A percentile compares a stretch with the other conserved stretches of the same genome.
Evolutionary conservation across 2,797 vertebrate species (phyloP).

Genomic region (Aeoliscus strigatus): DNA sequence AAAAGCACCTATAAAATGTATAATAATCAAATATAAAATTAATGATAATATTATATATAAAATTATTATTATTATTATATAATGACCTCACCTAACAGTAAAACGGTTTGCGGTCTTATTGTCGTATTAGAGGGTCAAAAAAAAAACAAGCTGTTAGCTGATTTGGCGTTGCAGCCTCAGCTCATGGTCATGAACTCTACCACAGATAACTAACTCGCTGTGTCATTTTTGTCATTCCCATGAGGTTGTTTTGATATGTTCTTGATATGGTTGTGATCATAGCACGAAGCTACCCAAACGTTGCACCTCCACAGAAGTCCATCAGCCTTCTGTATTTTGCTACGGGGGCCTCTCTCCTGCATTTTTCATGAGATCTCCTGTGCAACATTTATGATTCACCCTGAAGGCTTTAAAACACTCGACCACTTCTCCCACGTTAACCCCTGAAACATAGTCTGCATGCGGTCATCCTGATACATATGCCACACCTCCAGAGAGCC

Average conservation of each 20-base stretch:
- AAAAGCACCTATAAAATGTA: too few relatives aligned
- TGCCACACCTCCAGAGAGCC: too few relatives aligned
- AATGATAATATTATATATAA: too few relatives aligned
- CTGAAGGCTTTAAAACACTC: slow-evolving; percentile 67
- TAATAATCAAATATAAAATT: too few relatives aligned
- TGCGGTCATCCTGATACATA: slow-evolving; percentile 21
- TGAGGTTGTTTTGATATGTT: slow-evolving; percentile 30
- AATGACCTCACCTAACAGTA: too few relatives aligned
- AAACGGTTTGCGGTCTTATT: too few relatives aligned
- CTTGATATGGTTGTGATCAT: slow-evolving; percentile 47
- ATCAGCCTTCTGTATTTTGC: slow-evolving; percentile 58
- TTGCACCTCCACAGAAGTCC: slow-evolving; percentile 52
- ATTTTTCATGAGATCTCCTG: slow-evolving; percentile 69
- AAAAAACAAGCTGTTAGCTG: too few relatives aligned
- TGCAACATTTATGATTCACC: slow-evolving; percentile 74
- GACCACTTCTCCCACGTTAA: slow-evolving; percentile 51
- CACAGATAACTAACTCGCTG: slow-evolving; percentile 44
- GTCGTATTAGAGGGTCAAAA: too few relatives aligned
- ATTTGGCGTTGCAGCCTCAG: too few relatives aligned
- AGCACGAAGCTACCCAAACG: slow-evolving; percentile 54
- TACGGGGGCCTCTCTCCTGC: slow-evolving; percentile 49
- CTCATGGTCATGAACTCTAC: slow-evolving; percentile 12
- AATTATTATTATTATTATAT: too few relatives aligned
- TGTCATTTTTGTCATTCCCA: slow-evolving; percentile 32
- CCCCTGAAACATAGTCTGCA: slow-evolving; percentile 33